A percentile compares a stretch with the other conserved stretches of the same genome.
Conservation (phyloP, 1,140 invertebrate species). For the Drosophila neocordata region DNA sequence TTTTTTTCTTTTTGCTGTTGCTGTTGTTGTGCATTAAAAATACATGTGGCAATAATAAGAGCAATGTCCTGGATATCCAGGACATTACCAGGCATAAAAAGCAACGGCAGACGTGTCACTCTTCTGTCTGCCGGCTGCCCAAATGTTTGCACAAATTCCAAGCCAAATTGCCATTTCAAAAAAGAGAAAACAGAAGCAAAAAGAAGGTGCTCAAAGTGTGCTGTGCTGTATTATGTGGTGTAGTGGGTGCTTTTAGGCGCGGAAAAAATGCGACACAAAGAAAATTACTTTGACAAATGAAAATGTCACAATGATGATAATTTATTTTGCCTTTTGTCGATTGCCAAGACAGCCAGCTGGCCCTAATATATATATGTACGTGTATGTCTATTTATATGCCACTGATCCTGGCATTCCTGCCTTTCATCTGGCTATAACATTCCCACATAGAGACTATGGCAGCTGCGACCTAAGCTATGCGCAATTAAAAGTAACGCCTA, state of each 20-base stretch:
- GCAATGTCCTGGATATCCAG: slow-evolving; percentile 37
- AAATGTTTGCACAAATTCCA: slow-evolving; percentile 63
- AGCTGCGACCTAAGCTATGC: slow-evolving; percentile 44
- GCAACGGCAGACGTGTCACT: slow-evolving; percentile 56
- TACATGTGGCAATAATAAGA: slow-evolving; percentile 59
- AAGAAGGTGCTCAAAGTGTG: slow-evolving; percentile 45
- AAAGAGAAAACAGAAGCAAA: too few relatives aligned
- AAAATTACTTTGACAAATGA: slow-evolving; percentile 78
- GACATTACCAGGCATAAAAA: slow-evolving; percentile 47
- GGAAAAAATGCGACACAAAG: slow-evolving; percentile 65
- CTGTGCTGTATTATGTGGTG: slow-evolving; percentile 17
- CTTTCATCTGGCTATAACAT: slow-evolving; percentile 54
- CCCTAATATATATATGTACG: slow-evolving; percentile 29
- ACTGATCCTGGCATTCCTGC: slow-evolving; percentile 56
- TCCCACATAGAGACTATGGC: slow-evolving; percentile 12
- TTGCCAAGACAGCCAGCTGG: slow-evolving; percentile 50
- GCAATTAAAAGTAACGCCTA: slow-evolving; percentile 67
- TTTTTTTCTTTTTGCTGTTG: background rate
- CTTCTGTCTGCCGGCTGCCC: slow-evolving; percentile 34
- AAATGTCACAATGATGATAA: slow-evolving; percentile 80
- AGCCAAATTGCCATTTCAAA: slow-evolving; percentile 58
- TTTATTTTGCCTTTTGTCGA: slow-evolving; percentile 77
- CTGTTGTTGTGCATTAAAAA: slow-evolving; percentile 38
- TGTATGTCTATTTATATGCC: slow-evolving; percentile 5
- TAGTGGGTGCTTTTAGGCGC: slow-evolving; percentile 67